Conservation (phyloP, 1,140 invertebrate genomes). For the Campoletis sonorensis region DNA sequence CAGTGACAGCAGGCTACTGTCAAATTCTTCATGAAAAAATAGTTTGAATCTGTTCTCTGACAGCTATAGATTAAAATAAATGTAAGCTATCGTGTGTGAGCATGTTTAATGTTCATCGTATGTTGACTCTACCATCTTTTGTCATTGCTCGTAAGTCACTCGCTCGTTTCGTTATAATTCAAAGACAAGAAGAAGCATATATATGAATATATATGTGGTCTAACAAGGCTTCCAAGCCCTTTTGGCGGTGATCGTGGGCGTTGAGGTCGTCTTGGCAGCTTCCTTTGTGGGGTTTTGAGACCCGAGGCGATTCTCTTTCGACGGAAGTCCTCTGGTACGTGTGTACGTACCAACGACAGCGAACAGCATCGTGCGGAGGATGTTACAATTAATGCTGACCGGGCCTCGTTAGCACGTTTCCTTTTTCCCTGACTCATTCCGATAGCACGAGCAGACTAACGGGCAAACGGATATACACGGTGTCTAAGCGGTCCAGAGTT, state of each 20-base stretch:
- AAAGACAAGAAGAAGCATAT: conserved; percentile 19
- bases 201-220: background rate
- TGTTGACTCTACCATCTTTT: background rate
- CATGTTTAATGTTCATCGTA: conserved; percentile 3
- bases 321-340: conserved; percentile 66
- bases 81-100: conserved; percentile 1
- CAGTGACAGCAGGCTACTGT: background rate
- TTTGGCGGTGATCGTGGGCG: conserved; percentile 63
- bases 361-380: conserved; percentile 66
- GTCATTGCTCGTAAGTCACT: conserved; percentile 34
- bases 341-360: conserved; percentile 1
- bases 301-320: conserved; percentile 58
- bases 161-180: conserved; percentile 24
- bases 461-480: background rate
- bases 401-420: conserved; percentile 72
- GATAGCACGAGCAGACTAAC: conserved; percentile 38
- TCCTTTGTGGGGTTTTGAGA: conserved; percentile 63
- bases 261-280: conserved; percentile 72
- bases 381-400: conserved; percentile 75
- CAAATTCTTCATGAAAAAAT: background rate
- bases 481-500: background rate
- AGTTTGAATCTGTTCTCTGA: background rate
- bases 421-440: conserved; percentile 71
- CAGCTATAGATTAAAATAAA: background rate
- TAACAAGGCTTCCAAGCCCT: conserved; percentile 47